A percentile compares a stretch with the other conserved stretches of the same genome.
These are phyloP conservation scores for Tiaroga cobitis DNA, from an alignment of 2,797 vertebrate genomes.

Conservation along the genomic window DNA sequence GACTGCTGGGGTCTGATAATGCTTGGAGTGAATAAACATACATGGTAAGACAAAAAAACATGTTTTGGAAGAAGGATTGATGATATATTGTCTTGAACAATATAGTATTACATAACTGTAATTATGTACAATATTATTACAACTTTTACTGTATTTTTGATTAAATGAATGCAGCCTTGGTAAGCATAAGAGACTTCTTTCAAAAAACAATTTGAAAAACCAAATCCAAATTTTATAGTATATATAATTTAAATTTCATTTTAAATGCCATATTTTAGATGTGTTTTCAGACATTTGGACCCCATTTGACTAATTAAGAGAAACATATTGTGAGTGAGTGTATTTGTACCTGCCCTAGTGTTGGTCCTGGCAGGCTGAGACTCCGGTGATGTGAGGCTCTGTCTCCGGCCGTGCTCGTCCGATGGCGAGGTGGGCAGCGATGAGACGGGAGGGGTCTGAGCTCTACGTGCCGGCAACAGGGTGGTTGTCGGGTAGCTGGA, in stretches of 20 bases:
- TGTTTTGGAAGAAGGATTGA: no score
- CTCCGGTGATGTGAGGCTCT: slow-evolving; percentile 95
- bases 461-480: slow-evolving; percentile 88
- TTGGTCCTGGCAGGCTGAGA: slow-evolving; percentile 87
- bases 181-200: neutral
- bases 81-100: no score
- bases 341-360: slow-evolving; percentile 84
- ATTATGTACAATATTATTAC: no score
- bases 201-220: neutral
- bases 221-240: neutral
- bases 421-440: slow-evolving; percentile 96
- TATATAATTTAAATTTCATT: neutral
- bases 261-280: neutral
- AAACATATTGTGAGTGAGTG: neutral
- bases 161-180: neutral
- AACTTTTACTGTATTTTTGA: no score
- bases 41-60: no score
- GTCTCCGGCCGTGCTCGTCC: slow-evolving; percentile 92
- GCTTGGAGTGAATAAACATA: slow-evolving; percentile 72
- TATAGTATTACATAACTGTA: no score
- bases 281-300: neutral
- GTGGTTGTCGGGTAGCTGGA: slow-evolving; percentile 98
- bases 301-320: neutral
- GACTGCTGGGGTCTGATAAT: slow-evolving; percentile 94
- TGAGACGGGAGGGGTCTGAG: slow-evolving; percentile 94